Evolutionary conservation across 2,797 vertebrate genomes (phyloP), one percentile per base, ranked within the genome.

Genomic region (Enteromius viviparus): DNA sequence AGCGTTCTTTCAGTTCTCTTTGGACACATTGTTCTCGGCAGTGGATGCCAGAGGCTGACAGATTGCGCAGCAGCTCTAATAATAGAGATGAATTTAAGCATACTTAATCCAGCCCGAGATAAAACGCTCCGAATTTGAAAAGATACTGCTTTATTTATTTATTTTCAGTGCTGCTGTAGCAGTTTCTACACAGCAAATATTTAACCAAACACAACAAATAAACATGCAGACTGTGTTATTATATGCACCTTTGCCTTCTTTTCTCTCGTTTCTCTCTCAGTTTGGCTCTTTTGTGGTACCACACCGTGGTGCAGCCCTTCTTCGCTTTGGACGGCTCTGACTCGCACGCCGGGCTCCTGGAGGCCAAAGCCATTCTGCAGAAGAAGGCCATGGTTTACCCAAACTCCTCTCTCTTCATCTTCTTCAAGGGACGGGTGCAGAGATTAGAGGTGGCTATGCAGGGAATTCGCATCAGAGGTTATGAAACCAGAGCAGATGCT

Each of bases 371-470:
- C 85, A 99, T 99, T 87, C 97, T 99, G 75, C 95, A 94, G 51
- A 96, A 94, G 85, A 96, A 98, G 86, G 97, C 98, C 91, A 92
- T 97, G 45, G 93, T 93, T 80, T 99, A 99, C 87, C 98, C 98
- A 37, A 97, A 99, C 93, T 99, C 98, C 65, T 99, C 98, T 86
- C 95, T 99, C 87, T 99, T 99, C 90, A 98, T 95, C 94, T 99
- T 99, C 91, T 99, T 99, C 91, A 99, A 97, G 93, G 98, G 98
- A 92, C 95, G 98, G 92, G 97, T 99, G 88, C 98, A 99, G 74
- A 95, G 98, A 89, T 94, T 99, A 81, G 98, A 99, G 97, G 98
- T 99, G 93, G 19, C 82, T 60, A 17, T 55, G 21, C n/a, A 51
- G 42, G 45, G 49, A 1, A 14, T 51, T 78, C 12, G 3, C 26